Evolutionary conservation across 2,888 invertebrate genomes (phyloP).

Genomic region (Leptarthrus brevirostris): DNA sequence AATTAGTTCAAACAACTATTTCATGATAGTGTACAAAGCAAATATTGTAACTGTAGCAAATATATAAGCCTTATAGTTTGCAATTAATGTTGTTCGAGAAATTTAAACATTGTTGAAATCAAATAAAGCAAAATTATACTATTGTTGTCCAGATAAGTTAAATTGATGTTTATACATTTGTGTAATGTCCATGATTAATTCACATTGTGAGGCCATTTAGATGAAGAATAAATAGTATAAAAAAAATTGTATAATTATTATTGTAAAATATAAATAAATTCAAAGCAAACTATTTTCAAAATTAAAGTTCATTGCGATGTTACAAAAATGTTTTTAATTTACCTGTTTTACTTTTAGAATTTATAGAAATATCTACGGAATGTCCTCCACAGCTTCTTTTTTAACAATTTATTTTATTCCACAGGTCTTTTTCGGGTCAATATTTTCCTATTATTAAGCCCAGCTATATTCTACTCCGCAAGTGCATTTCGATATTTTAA

Average conservation of each 20-base stretch:
- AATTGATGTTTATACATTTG: slow-evolving; percentile 26
- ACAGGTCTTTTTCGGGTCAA: too few species aligned
- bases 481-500: too few species aligned
- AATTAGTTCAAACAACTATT: neutral
- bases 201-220: slow-evolving; percentile 19
- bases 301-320: slow-evolving; percentile 33
- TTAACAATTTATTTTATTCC: too few species aligned
- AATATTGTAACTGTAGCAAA: too few species aligned
- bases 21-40: too few species aligned
- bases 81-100: slow-evolving; percentile 21
- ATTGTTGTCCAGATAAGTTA: slow-evolving; percentile 3
- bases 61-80: too few species aligned
- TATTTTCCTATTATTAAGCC: too few species aligned
- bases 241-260: slow-evolving; percentile 13
- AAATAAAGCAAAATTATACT: neutral
- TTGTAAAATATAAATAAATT: neutral
- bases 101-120: slow-evolving; percentile 13
- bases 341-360: too few species aligned
- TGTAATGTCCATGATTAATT: slow-evolving; percentile 40
- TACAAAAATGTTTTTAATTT: neutral
- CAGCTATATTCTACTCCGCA: too few species aligned
- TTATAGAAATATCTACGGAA: too few species aligned
- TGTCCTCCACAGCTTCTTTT: too few species aligned
- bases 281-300: slow-evolving; percentile 31
- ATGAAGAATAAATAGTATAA: neutral